These are phyloP conservation scores for Leucozona laternaria DNA, from an alignment of 2,888 invertebrate species.

Conservation along the genomic window DNA sequence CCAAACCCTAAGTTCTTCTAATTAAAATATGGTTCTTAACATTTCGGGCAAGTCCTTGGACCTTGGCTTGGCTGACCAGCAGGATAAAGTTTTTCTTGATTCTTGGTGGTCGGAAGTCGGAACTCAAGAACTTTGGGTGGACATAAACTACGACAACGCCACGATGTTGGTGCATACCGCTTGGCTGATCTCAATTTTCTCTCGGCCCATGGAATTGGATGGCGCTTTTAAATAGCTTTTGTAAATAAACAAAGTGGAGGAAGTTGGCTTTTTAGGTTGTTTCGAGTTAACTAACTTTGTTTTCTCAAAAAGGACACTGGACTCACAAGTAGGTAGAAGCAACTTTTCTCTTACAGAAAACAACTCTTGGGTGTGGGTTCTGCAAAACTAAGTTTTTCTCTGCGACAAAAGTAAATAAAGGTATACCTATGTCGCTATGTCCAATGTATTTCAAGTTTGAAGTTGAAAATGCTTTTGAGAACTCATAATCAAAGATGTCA, in stretches of 20 bases:
- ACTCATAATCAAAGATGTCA: conserved; percentile 29
- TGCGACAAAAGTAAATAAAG: conserved; percentile 35
- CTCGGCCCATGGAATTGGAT: conserved; percentile 30
- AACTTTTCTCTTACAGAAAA: conserved; percentile 43
- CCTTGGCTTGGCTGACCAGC: conserved; percentile 21
- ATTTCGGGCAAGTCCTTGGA: conserved; percentile 37
- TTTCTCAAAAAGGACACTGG: conserved; percentile 28
- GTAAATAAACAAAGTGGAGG: conserved; percentile 33
- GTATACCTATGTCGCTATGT: background rate
- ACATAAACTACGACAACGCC: conserved; percentile 27
- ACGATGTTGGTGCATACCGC: conserved; percentile 27
- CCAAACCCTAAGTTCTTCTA: conserved; percentile 66
- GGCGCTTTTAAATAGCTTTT: conserved; percentile 56
- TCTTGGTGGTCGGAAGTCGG: conserved; percentile 48
- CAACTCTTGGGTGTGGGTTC: conserved; percentile 6
- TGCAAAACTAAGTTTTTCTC: background rate
- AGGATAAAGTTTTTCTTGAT: conserved; percentile 59
- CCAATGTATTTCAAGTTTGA: conserved; percentile 33
- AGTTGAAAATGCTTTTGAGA: conserved; percentile 25
- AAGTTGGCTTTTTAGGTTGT: conserved; percentile 45
- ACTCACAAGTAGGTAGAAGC: background rate
- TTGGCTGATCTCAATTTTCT: conserved; percentile 61
- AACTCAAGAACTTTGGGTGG: conserved; percentile 37
- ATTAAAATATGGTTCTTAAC: conserved; percentile 69
- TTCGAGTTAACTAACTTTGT: conserved; percentile 67